These are phyloP conservation scores for Ecdyonurus torrentis DNA, from an alignment of 2,888 invertebrate genomes.

Conservation along the genomic window DNA sequence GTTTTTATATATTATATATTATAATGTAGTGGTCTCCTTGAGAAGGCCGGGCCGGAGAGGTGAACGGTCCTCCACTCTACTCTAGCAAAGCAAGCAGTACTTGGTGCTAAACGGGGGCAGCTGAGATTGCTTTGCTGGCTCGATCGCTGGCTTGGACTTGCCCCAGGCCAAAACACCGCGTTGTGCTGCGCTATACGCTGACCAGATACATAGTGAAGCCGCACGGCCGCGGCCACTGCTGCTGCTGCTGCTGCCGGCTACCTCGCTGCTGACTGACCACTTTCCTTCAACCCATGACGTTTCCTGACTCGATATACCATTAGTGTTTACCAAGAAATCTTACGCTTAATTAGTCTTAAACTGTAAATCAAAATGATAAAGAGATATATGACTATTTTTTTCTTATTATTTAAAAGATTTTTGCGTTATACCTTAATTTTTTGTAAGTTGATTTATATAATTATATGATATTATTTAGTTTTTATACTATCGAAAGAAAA, in stretches of 20 bases:
- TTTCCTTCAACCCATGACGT: background rate
- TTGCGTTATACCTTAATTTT: too few species aligned
- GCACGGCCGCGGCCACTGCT: background rate
- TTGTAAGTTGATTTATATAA: too few species aligned
- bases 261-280: background rate
- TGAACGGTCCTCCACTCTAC: too few species aligned
- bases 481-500: too few species aligned
- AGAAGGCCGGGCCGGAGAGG: background rate
- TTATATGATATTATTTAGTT: too few species aligned
- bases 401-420: background rate
- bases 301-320: background rate
- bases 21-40: background rate
- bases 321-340: background rate
- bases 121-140: too few species aligned
- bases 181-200: too few species aligned
- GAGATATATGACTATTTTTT: background rate
- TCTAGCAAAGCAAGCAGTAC: background rate
- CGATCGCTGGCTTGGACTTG: too few species aligned
- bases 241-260: background rate
- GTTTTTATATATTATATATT: too few species aligned
- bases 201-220: too few species aligned
- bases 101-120: background rate
- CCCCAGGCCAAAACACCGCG: too few species aligned
- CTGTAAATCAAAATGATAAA: background rate
- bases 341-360: background rate